Evolutionary conservation across 2,888 invertebrate species (phyloP).

Genomic region (Heliothis peltigera): DNA sequence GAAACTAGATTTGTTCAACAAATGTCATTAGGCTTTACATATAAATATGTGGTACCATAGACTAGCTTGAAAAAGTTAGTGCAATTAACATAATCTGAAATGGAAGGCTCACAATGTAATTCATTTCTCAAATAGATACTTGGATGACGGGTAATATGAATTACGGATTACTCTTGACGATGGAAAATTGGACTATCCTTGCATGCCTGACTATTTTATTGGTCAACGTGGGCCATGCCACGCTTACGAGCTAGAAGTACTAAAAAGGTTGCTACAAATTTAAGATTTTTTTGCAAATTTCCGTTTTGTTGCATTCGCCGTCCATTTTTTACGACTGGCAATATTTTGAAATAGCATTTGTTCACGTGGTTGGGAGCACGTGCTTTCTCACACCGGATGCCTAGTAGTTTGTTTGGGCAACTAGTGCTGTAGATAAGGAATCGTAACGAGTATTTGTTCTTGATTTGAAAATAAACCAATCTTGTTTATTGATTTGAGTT

Average conservation of each 20-base stretch:
- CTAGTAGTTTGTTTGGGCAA: conserved; percentile 64
- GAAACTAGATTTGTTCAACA: conserved; percentile 31
- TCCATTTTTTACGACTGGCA: conserved; percentile 68
- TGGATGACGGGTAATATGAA: too few species aligned
- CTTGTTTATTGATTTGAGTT: conserved; percentile 35
- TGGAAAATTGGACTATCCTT: too few species aligned
- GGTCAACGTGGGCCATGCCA: not conserved
- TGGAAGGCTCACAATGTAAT: not conserved
- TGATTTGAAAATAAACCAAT: conserved; percentile 17
- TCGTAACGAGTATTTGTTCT: conserved; percentile 32
- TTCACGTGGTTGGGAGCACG: conserved; percentile 66
- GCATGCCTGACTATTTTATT: too few species aligned
- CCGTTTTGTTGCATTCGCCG: conserved; percentile 49
- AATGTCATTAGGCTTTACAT: not conserved
- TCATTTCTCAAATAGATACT: too few species aligned
- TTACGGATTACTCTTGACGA: too few species aligned
- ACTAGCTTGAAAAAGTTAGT: conserved; percentile 4
- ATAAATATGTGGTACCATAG: not conserved
- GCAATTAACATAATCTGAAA: not conserved
- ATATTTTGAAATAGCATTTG: conserved; percentile 67
- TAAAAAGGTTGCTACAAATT: conserved; percentile 4
- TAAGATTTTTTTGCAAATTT: conserved; percentile 46
- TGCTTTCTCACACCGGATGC: conserved; percentile 63
- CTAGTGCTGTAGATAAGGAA: conserved; percentile 58
- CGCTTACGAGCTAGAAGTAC: not conserved